A percentile compares a stretch with the other conserved stretches of the same genome.
Conservation (phyloP, 2,888 invertebrate genomes). For the Tipula vernalis region DNA sequence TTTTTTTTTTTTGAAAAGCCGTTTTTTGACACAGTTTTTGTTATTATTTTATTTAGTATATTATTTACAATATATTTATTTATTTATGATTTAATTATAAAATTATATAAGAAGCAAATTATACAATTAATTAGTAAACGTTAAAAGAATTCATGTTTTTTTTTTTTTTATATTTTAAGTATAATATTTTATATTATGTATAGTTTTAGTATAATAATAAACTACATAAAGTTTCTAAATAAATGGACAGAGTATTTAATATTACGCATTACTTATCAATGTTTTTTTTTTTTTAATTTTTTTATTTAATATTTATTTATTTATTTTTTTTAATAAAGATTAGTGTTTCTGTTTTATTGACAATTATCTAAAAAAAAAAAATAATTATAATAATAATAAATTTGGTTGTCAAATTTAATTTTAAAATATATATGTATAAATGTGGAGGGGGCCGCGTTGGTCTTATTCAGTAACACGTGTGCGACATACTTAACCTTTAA, state of each 20-base stretch:
- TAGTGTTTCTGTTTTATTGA: not conserved
- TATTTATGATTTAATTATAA: not conserved
- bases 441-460: too few relatives aligned
- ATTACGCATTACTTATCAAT: not conserved
- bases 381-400: not conserved
- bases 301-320: not conserved
- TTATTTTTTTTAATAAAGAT: not conserved
- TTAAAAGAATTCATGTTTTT: not conserved
- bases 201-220: not conserved
- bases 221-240: constrained; percentile 4
- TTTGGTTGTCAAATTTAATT: not conserved
- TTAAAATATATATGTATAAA: not conserved
- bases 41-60: not conserved
- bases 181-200: not conserved
- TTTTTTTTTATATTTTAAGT: not conserved
- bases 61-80: not conserved
- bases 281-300: not conserved
- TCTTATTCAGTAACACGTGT: too few relatives aligned
- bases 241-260: not conserved
- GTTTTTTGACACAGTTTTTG: not conserved
- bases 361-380: not conserved
- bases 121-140: not conserved
- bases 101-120: not conserved
- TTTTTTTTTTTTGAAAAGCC: not conserved
- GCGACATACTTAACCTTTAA: not conserved